A percentile compares a stretch with the other conserved stretches of the same genome.
These are phyloP conservation scores for Epistrophe grossulariae DNA, from an alignment of 2,888 invertebrate genomes.

Conservation along the genomic window DNA sequence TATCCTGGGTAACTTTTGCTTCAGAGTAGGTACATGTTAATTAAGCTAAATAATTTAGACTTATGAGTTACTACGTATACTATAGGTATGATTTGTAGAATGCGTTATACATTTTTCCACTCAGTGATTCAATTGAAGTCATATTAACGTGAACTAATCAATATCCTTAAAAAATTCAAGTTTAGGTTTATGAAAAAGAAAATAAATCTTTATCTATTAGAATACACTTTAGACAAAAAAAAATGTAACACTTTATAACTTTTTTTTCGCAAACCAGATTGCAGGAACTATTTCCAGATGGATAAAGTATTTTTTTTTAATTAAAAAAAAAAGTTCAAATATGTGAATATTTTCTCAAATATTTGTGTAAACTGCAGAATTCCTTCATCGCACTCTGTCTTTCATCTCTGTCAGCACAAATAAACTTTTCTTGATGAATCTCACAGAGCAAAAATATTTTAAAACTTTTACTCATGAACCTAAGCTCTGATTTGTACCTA, in stretches of 20 bases:
- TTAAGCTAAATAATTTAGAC: no score
- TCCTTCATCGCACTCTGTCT: neutral
- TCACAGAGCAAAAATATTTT: constrained; percentile 36
- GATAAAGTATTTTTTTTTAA: constrained; percentile 13
- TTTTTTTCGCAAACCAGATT: neutral
- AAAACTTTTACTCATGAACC: constrained; percentile 31
- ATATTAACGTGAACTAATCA: no score
- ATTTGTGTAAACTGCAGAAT: constrained; percentile 12
- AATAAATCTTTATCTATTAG: neutral
- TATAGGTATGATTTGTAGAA: no score
- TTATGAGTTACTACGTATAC: no score
- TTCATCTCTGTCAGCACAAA: constrained; percentile 41
- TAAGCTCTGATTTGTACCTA: constrained; percentile 14
- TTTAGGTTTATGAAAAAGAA: no score
- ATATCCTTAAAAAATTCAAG: no score
- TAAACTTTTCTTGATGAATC: constrained; percentile 40
- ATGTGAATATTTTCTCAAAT: constrained; percentile 26
- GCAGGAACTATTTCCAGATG: neutral
- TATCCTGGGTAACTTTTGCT: no score
- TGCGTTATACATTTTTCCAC: no score
- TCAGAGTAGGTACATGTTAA: no score
- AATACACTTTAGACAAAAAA: neutral
- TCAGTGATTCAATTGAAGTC: no score
- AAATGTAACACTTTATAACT: neutral
- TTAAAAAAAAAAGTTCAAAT: constrained; percentile 20